Evolutionary conservation across 2,797 vertebrate genomes (phyloP).

Genomic region (Channa striata): DNA sequence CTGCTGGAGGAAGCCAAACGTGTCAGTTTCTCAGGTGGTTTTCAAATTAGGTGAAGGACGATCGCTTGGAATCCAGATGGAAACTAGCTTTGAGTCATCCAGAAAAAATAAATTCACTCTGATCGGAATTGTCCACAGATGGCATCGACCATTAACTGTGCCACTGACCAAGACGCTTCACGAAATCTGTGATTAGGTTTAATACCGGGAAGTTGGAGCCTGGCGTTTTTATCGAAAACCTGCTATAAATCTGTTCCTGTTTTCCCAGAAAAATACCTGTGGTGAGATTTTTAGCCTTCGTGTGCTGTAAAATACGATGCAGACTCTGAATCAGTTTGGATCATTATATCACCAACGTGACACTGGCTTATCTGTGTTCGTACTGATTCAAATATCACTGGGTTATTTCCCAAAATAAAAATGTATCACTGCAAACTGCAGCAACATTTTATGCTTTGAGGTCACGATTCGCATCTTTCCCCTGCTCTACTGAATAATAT

Average conservation of each 20-base stretch:
- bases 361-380: too few relatives aligned
- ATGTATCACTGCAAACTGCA: too few relatives aligned
- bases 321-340: neutral
- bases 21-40: neutral
- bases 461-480: too few relatives aligned
- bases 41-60: neutral
- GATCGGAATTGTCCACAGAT: neutral
- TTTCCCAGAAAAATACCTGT: conserved; percentile 6
- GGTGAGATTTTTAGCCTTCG: neutral
- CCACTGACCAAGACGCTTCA: neutral
- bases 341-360: neutral
- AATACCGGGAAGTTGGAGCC: neutral
- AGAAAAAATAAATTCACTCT: neutral
- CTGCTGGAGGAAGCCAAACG: neutral
- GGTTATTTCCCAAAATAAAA: too few relatives aligned
- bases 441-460: too few relatives aligned
- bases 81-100: neutral
- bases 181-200: neutral
- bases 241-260: conserved; percentile 9
- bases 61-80: neutral
- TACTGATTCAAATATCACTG: too few relatives aligned
- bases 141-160: neutral
- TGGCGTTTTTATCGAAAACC: neutral
- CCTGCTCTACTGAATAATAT: too few relatives aligned
- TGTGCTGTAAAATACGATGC: neutral